Evolutionary conservation across 2,113 vertebrate genomes (phyloP), one percentile per base, ranked within the genome.

Genomic region (Chloropsis hardwickii): DNA sequence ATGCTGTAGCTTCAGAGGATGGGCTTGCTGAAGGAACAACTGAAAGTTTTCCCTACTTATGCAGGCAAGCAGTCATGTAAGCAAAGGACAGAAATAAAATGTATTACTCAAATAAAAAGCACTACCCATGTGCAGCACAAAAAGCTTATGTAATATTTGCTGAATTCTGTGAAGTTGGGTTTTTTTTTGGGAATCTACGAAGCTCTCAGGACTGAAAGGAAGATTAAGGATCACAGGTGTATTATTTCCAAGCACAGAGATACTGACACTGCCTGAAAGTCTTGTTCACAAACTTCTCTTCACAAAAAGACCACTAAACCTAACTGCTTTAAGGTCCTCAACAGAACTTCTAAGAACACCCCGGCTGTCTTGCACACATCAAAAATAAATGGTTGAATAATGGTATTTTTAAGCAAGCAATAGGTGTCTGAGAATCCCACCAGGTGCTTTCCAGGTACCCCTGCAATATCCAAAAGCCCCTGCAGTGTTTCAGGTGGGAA

Each of bases 221-320:
- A 87, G 53, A 69, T 48, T 44, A 51, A 40, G 22, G 31, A 90
- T 79, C 66, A 81, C 29, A 71, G 42, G 51, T 14, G 11, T 71
- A 84, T 27, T 53, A 90, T 65, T 88, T 78, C 56, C 56, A 91
- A 64, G 74, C 50, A 61, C 31, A 29, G 70, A 81, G 53, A 78
- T 44, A 67, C 40, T 42, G 54, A 82, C 16, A 28, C 29, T 70
- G 31, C n/a, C 78, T 42, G 40, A 50, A 89, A 85, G 23, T 42
- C 70, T 42, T 28, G 23, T 11, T 83, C 40, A 58, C 23, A 90
- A 62, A 7, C 14, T 65, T 25, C 31, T 56, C n/a, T 44, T 90
- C 65, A 58, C 47, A 84, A 50, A 87, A 77, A 48, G 22, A 14
- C 9, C 62, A 50, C 64, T 58, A 51, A 40, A 50, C 42, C 50